Evolutionary conservation across 64 coral and sea anemone genomes (phyloP), one percentile per base, ranked within the genome.

Genomic region (Stylophora pistillata): DNA sequence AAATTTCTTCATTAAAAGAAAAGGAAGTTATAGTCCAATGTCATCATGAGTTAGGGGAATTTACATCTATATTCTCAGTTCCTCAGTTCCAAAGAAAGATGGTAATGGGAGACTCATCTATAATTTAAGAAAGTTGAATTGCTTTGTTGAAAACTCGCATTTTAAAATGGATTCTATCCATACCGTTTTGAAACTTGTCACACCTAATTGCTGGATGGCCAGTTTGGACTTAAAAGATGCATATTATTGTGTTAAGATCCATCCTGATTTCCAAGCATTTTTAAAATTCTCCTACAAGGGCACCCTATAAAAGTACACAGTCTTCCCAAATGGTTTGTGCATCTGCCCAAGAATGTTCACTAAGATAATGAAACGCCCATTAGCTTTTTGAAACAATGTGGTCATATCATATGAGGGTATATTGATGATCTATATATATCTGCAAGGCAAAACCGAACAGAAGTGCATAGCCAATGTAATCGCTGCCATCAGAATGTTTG

Each of bases 401-500:
- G 56, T 16, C 79, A 94, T 41, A 89, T 94, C 31, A 86, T 86
- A n/a, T n/a, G 0, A 72, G 87, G 79, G 25, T 89, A 93, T 31
- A 85, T 79, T 94, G 91, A 94, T 79, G 80, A 89, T 65, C 76
- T n/a, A n/a, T n/a, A n/a, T 86, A 26, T 86, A 89, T 58, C 21
- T 89, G 17, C 80, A 94, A 53, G 87, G 80, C 64, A 66, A 65
- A 1, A 86, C 87, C n/a, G 30, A 52, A 27, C 15, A 62, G 20
- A 62, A 72, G 25, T 88, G 85, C 72, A 74, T 74, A 74, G 29
- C 30, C 72, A 74, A 74, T 74, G 59, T 62, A 12, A 34, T 74
- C 41, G 32, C 13, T 47, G 72, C 72, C 41, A 74, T 74, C 30
- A 37, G 7, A 74, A 34, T 74, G 72, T 74, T 74, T 47, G 72